These are phyloP conservation scores for Netelia melanura DNA, from an alignment of 2,888 invertebrate species.

Conservation along the genomic window DNA sequence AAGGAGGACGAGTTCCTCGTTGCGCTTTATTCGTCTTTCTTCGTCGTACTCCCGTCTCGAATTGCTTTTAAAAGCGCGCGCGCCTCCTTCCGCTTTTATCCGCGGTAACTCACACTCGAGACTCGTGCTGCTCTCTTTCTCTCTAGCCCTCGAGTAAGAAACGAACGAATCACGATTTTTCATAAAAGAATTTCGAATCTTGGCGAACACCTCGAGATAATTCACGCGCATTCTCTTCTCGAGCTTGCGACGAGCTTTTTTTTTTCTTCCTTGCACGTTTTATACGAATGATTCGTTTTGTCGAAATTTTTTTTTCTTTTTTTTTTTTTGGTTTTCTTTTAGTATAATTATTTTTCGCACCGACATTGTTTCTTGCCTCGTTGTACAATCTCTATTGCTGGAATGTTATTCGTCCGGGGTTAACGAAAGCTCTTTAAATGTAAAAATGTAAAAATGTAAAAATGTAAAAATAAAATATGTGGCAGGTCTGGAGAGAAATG, in stretches of 20 bases:
- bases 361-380: neutral
- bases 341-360: neutral
- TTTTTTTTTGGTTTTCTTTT: neutral
- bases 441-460: conserved; percentile 1
- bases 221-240: neutral
- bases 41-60: conserved; percentile 20
- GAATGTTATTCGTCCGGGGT: neutral
- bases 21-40: conserved; percentile 13
- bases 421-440: neutral
- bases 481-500: conserved; percentile 1
- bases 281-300: neutral
- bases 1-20: conserved; percentile 3
- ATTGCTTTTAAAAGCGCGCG: neutral
- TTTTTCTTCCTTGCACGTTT: neutral
- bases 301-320: neutral
- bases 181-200: conserved; percentile 37
- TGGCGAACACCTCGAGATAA: conserved; percentile 2
- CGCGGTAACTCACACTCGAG: conserved; percentile 12
- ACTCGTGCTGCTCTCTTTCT: conserved; percentile 2
- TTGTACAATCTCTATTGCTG: neutral
- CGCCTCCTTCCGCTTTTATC: conserved; percentile 21
- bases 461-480: conserved; percentile 20
- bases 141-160: neutral
- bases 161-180: conserved; percentile 32
- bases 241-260: neutral